Conservation (phyloP, 2,888 invertebrate species). For the Phymatocera aterrima region DNA sequence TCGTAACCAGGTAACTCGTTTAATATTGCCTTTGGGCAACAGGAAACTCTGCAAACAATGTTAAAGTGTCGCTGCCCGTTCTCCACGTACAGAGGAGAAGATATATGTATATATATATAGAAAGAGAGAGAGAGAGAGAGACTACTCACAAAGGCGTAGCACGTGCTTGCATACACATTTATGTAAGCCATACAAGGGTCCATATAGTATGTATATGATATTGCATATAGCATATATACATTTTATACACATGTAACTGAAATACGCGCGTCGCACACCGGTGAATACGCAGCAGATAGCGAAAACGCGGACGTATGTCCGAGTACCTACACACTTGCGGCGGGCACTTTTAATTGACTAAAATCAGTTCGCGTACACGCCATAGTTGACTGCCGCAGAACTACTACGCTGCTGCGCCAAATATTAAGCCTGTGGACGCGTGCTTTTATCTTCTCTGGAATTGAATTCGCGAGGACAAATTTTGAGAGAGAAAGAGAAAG, state of each 20-base stretch:
- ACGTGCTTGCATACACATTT: conserved; percentile 8
- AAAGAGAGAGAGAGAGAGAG: too few species aligned
- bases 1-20: conserved; percentile 3
- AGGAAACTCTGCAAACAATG: conserved; percentile 34
- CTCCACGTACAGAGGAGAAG: too few species aligned
- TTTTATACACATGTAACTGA: background rate
- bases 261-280: background rate
- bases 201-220: background rate
- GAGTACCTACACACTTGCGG: background rate
- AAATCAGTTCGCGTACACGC: background rate
- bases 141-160: conserved; percentile 25
- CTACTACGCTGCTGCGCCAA: background rate
- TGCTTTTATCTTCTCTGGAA: background rate
- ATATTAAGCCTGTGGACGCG: background rate
- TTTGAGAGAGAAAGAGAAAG: background rate
- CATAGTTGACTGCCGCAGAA: too few species aligned
- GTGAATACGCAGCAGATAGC: too few species aligned
- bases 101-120: too few species aligned
- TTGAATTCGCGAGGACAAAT: too few species aligned
- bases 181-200: background rate
- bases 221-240: too few species aligned
- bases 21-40: conserved; percentile 38
- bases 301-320: too few species aligned
- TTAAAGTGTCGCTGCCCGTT: conserved; percentile 21
- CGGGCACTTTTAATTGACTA: conserved; percentile 9